Conservation (phyloP, 2,797 vertebrate genomes). For the Chelonia mydas region DNA sequence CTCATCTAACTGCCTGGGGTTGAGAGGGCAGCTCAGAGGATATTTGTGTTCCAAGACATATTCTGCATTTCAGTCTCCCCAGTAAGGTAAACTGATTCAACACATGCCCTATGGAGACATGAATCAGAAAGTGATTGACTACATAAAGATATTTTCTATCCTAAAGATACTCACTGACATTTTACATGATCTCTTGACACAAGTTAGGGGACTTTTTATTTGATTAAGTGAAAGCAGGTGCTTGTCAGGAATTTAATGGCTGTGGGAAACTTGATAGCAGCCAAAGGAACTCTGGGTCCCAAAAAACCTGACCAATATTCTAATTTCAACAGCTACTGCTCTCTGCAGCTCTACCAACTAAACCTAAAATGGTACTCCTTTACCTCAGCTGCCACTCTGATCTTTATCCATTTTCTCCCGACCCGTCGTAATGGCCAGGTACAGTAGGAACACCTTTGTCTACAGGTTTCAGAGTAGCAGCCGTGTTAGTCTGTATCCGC, state of each 20-base stretch:
- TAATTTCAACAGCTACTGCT: background rate
- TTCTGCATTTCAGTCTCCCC: background rate
- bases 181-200: slow-evolving; percentile 6
- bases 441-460: background rate
- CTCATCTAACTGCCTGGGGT: background rate
- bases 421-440: background rate
- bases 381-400: background rate
- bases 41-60: slow-evolving; percentile 8
- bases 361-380: background rate
- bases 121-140: background rate
- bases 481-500: too few relatives aligned
- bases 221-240: slow-evolving; percentile 33
- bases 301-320: background rate
- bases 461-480: too few relatives aligned
- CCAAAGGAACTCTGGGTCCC: background rate
- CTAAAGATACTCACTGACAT: slow-evolving; percentile 34
- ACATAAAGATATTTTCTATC: background rate
- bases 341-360: background rate
- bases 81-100: slow-evolving; percentile 8
- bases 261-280: slow-evolving; percentile 4
- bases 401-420: background rate
- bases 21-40: background rate
- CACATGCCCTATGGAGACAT: background rate
- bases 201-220: background rate
- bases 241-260: slow-evolving; percentile 16